These are phyloP conservation scores for Esperia sulphurella DNA, from an alignment of 2,888 invertebrate genomes.

Conservation along the genomic window DNA sequence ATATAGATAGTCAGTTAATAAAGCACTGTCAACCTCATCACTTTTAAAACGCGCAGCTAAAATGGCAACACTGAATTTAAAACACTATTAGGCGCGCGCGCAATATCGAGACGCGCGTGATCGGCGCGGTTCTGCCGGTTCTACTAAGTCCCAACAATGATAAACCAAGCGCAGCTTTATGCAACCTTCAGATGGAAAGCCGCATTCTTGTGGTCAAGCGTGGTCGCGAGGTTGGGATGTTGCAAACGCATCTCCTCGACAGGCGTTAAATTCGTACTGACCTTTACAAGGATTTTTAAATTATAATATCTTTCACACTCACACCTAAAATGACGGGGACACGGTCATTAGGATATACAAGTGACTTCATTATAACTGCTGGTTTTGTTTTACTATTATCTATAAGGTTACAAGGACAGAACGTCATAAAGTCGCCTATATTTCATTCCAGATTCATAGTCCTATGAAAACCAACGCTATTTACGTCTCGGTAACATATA, in stretches of 20 bases:
- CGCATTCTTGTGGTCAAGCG: constrained; percentile 73
- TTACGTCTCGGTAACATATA: too few species aligned
- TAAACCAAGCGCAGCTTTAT: constrained; percentile 60
- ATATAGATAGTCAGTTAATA: too few species aligned
- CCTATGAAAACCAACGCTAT: too few species aligned
- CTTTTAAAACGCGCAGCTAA: neutral
- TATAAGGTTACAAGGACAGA: too few species aligned
- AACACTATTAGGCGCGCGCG: constrained; percentile 21
- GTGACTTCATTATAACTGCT: too few species aligned
- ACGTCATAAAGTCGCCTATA: too few species aligned
- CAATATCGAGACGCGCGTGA: constrained; percentile 43
- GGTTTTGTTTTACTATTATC: too few species aligned
- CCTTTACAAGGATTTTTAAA: constrained; percentile 49
- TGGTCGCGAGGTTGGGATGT: constrained; percentile 46
- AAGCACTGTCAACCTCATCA: neutral
- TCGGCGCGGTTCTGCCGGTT: constrained; percentile 52
- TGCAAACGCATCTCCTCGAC: constrained; percentile 42
- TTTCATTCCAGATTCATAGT: too few species aligned
- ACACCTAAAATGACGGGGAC: neutral
- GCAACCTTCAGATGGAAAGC: constrained; percentile 71
- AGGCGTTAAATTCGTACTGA: constrained; percentile 29
- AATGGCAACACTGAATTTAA: constrained; percentile 1
- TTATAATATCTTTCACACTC: constrained; percentile 7
- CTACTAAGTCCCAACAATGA: constrained; percentile 54
- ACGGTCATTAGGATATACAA: too few species aligned